phyloP scores from a whole-genome alignment of 2,797 vertebrate genomes.

The Xiphorhynchus erythropygius region DNA sequence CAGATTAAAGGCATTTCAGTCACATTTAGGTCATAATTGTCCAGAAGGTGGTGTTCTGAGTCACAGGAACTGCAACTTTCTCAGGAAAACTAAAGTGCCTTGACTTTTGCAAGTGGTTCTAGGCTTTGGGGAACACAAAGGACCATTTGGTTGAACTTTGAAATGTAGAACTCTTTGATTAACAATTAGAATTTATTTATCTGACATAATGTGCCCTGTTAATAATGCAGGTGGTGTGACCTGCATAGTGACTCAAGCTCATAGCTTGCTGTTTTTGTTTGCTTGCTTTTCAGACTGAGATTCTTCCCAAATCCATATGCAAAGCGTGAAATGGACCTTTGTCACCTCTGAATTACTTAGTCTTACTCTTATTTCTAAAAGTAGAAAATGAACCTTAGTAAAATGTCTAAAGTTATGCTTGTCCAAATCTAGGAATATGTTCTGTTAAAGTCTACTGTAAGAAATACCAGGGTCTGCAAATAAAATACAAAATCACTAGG shows the following conservation, averaged over 20 bases:
- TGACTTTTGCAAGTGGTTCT: neutral
- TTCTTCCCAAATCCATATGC: neutral
- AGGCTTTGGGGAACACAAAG: neutral
- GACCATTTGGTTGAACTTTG: neutral
- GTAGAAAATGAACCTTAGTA: neutral
- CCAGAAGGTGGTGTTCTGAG: conserved; percentile 36
- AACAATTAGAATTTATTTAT: neutral
- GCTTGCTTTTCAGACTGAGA: neutral
- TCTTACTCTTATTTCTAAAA: neutral
- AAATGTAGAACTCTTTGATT: neutral
- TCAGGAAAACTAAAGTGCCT: neutral
- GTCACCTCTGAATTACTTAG: neutral
- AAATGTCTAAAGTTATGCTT: neutral
- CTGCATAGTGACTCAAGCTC: neutral
- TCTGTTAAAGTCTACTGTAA: neutral
- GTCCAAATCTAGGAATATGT: neutral
- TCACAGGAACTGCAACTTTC: conserved; percentile 28
- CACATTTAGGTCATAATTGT: conserved; percentile 28
- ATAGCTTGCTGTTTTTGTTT: neutral
- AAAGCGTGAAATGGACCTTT: neutral
- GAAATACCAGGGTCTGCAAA: neutral
- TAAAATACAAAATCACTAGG: neutral
- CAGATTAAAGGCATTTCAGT: neutral
- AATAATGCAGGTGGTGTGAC: neutral
- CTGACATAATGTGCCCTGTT: neutral